phyloP scores from a whole-genome alignment of 2,113 vertebrate genomes.

The Corydoras sp. region DNA sequence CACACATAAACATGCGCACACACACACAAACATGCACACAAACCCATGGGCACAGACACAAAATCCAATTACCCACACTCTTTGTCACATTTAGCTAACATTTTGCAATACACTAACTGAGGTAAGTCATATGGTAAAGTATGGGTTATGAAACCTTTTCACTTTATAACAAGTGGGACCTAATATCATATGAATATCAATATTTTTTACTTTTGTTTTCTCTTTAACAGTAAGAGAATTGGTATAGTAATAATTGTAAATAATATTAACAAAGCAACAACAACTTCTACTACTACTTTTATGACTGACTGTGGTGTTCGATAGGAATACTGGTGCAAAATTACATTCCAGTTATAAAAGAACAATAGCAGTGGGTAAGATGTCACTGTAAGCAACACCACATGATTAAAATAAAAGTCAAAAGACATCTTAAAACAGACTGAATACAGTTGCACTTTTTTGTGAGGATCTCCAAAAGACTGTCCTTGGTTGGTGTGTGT shows the following conservation, averaged over 20 bases:
- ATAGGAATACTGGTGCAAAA: neutral
- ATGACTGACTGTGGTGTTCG: neutral
- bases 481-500: no score
- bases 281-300: neutral
- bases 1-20: neutral
- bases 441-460: no score
- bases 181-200: no score
- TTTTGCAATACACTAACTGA: constrained; percentile 34
- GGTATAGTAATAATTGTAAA: no score
- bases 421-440: neutral
- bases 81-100: constrained; percentile 40
- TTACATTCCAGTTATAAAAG: neutral
- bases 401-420: neutral
- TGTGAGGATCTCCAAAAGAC: no score
- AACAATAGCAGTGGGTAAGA: neutral
- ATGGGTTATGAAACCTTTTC: neutral
- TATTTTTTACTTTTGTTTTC: no score
- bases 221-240: no score
- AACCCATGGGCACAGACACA: constrained; percentile 24
- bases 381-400: neutral
- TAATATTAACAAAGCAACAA: neutral
- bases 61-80: constrained; percentile 46
- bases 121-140: constrained; percentile 25
- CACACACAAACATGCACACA: constrained; percentile 15
- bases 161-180: neutral